Base-by-base conservation (phyloP, 2,797 vertebrate genomes). In the Perodicticus potto region DNA sequence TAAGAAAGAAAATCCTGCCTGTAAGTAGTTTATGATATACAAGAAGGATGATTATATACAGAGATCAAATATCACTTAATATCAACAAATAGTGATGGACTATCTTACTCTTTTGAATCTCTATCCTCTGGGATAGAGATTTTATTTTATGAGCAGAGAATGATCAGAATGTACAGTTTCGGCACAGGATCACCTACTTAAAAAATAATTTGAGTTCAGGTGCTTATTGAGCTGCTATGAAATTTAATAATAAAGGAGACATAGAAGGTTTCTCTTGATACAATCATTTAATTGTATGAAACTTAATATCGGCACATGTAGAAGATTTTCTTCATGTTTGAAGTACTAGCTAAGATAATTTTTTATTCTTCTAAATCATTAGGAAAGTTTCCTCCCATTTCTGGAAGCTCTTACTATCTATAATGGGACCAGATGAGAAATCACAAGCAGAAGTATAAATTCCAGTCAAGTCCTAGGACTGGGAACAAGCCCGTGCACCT, bases 291-390 rank as follows among this genome's bases (percentile, higher is more conserved):
- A 37, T 53, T 55, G 76, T 7, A 17, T 27, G 37, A 69, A 57
- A 69, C 78, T 86, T 49, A 78, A 73, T 22, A 77, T 86, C 37
- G 61, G 2, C 10, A 45, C 61, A 53, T 34, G 14, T 27, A 69
- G n/a, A 87, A 85, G 25, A 0, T 61, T 83, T 93, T 43, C 34
- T 69, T 86, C 37, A 23, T 40, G 20, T n/a, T 72, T 70, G 16
- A 91, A 63, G 25, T 89, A 78, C 91, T 43, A 81, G 32, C 3
- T 34, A 94, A 95, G 59, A 22, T 86, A 74, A n/a, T 81, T 65
- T 81, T 89, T 93, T 63, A 73, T 82, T 34, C 45, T 93, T 70
- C 16, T 85, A 89, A 86, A 55, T 87, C 17, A 63, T 76, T 34
- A 14, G 29, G 16, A 65, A 88, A 4, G 23, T 61, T 65, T 72